Percentiles rank a stretch among this genome's conserved stretches.
These are phyloP conservation scores for Myocastor coypus DNA, from an alignment of 2,113 vertebrate genomes.

Conservation along the genomic window DNA sequence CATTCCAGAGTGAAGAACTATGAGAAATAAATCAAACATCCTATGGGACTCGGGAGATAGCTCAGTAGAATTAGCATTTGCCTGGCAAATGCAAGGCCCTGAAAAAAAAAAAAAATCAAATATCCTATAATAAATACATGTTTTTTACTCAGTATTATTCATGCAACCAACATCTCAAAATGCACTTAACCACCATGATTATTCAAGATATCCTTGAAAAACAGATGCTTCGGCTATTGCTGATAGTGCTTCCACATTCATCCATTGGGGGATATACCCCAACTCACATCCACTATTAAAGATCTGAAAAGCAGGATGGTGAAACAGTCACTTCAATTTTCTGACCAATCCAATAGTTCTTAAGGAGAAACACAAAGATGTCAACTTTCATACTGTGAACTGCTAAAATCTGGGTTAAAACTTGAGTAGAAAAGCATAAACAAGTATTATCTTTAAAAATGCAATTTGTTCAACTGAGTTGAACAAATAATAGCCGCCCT, in stretches of 20 bases:
- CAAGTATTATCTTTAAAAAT: neutral
- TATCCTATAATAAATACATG: neutral
- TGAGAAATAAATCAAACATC: neutral
- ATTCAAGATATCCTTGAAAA: neutral
- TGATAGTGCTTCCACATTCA: neutral
- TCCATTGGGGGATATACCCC: neutral
- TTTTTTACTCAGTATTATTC: neutral
- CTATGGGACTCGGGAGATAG: too few species aligned
- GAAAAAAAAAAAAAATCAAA: conserved; percentile 7
- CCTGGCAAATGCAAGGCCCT: neutral
- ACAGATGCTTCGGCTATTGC: neutral
- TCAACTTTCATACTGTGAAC: neutral
- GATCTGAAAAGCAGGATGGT: neutral
- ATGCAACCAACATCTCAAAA: neutral
- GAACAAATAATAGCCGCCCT: too few species aligned
- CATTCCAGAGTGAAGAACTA: neutral
- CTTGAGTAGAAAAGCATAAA: neutral
- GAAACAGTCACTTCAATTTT: neutral
- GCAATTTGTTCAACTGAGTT: neutral
- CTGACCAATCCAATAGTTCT: neutral
- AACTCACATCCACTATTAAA: neutral
- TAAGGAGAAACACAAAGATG: conserved; percentile 19
- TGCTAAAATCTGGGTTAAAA: neutral
- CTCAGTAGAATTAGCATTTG: too few species aligned
- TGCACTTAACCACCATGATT: neutral